These are phyloP conservation scores for Aporophyla nigra DNA, from an alignment of 2,888 invertebrate species.

Conservation along the genomic window DNA sequence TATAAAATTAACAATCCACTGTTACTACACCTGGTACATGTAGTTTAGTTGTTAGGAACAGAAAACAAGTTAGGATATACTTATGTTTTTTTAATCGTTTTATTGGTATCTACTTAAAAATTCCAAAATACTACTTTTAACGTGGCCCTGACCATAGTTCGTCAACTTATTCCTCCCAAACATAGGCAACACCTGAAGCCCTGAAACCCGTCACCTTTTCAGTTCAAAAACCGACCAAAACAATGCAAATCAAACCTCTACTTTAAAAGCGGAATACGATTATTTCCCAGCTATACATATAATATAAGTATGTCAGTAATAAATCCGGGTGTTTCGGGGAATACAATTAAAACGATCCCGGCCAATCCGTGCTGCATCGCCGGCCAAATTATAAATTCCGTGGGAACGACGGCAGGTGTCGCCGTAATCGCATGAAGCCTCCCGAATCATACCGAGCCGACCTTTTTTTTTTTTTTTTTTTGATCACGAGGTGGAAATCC, in stretches of 20 bases:
- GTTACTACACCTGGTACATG: background rate
- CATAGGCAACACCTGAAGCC: slow-evolving; percentile 12
- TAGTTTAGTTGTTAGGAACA: background rate
- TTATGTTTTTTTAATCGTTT: background rate
- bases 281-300: slow-evolving; percentile 55
- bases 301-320: slow-evolving; percentile 72
- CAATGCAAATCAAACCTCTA: slow-evolving; percentile 66
- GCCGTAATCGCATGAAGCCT: slow-evolving; percentile 86
- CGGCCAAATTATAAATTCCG: slow-evolving; percentile 87
- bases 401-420: slow-evolving; percentile 89
- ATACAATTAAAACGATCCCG: slow-evolving; percentile 87
- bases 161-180: slow-evolving; percentile 4
- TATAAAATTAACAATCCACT: background rate
- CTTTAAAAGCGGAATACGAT: slow-evolving; percentile 66
- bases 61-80: background rate
- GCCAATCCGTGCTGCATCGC: slow-evolving; percentile 79
- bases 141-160: background rate
- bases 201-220: slow-evolving; percentile 10
- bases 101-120: background rate
- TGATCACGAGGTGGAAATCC: no score
- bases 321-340: slow-evolving; percentile 86
- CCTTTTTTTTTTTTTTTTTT: no score
- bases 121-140: no score
- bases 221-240: slow-evolving; percentile 53
- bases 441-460: slow-evolving; percentile 81